These are phyloP conservation scores for Sinosuthora webbiana DNA, from an alignment of 2,113 vertebrate genomes.

Conservation along the genomic window DNA sequence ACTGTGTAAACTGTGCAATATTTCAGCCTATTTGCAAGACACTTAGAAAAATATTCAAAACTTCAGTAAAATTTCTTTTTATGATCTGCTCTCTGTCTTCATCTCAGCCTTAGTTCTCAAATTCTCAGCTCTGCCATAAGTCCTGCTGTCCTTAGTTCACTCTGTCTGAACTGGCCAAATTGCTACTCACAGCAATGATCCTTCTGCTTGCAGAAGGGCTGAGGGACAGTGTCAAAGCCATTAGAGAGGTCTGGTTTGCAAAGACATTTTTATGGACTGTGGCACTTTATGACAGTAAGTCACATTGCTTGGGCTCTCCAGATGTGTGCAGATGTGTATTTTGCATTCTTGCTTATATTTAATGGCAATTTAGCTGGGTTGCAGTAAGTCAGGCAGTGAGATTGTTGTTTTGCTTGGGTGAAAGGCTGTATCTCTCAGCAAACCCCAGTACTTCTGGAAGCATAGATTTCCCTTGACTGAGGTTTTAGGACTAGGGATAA, in stretches of 20 bases:
- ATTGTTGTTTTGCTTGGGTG: background rate
- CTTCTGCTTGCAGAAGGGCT: background rate
- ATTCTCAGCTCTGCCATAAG: background rate
- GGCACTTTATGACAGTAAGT: background rate
- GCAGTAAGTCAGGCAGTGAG: background rate
- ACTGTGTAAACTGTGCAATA: background rate
- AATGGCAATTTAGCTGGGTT: background rate
- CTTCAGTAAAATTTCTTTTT: background rate
- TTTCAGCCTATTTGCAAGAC: background rate
- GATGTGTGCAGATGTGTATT: background rate
- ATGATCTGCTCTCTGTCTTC: background rate
- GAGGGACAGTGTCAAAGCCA: background rate
- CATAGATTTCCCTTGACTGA: background rate
- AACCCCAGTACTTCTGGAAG: background rate
- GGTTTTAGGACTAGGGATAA: background rate
- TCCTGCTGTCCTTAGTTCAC: background rate
- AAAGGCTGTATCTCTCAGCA: background rate
- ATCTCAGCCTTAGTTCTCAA: background rate
- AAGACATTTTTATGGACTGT: background rate
- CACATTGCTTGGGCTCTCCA: background rate
- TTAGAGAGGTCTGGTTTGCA: background rate
- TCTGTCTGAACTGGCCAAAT: background rate
- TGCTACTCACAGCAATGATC: background rate
- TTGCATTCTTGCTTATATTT: background rate
- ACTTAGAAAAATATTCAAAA: background rate